Evolutionary conservation across 2,113 vertebrate genomes (phyloP).

Genomic region (Phasianus colchicus): DNA sequence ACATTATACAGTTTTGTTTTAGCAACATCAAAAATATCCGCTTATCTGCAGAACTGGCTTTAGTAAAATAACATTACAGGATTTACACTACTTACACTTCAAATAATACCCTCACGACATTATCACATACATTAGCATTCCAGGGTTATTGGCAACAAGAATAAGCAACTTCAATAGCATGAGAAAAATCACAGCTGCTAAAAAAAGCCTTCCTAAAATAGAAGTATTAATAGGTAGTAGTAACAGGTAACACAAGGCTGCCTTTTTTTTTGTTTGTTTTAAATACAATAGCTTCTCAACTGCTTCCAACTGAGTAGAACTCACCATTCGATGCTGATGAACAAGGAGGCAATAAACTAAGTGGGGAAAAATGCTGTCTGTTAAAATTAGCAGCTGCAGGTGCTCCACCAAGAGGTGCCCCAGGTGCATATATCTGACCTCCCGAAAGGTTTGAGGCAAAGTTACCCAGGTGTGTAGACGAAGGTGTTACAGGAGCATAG

Average conservation of each 20-base stretch:
- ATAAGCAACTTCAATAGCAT: not conserved
- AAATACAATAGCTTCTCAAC: not conserved
- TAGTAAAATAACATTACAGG: not conserved
- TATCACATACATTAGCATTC: fast-evolving
- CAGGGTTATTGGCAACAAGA: not conserved
- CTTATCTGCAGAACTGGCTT: not conserved
- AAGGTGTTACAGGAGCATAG: slow-evolving; percentile 83
- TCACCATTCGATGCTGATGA: slow-evolving; percentile 91
- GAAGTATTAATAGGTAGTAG: not conserved
- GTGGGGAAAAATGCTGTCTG: slow-evolving; percentile 98
- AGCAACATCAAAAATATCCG: not conserved
- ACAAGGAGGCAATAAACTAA: slow-evolving; percentile 94
- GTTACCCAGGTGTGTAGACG: slow-evolving; percentile 89
- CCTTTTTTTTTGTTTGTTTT: not conserved
- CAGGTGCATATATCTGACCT: slow-evolving; percentile 91
- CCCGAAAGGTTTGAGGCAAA: slow-evolving; percentile 94
- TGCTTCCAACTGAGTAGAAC: not conserved
- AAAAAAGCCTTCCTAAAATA: not conserved
- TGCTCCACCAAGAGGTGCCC: slow-evolving; percentile 86
- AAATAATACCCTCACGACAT: not conserved
- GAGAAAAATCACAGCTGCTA: not conserved
- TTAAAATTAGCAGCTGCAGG: slow-evolving; percentile 92
- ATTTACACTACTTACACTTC: not conserved
- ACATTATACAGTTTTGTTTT: not conserved
- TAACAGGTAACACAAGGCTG: fast-evolving